Conservation (phyloP, 2,113 vertebrate genomes). For the Rhinichthys klamathensis region DNA sequence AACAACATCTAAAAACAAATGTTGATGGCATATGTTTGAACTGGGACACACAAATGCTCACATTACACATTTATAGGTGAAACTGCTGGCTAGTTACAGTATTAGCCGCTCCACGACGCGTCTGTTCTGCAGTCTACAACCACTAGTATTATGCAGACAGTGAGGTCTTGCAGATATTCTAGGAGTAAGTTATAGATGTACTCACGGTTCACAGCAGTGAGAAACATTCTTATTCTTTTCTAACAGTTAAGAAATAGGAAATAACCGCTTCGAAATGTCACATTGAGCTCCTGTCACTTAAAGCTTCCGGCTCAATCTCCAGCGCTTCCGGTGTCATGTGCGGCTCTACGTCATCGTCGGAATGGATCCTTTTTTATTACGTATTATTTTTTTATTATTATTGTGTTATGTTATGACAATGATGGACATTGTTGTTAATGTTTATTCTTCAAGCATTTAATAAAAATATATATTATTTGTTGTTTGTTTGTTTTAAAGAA, state of each 20-base stretch:
- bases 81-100: not conserved
- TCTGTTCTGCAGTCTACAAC: not conserved
- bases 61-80: not conserved
- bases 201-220: conserved; percentile 76
- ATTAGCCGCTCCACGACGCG: not conserved
- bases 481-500: too few species aligned
- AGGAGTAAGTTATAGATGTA: conserved; percentile 55
- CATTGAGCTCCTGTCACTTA: conserved; percentile 60
- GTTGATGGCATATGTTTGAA: not conserved
- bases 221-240: conserved; percentile 68
- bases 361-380: not conserved
- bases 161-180: not conserved
- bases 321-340: conserved; percentile 60
- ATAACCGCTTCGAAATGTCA: conserved; percentile 59
- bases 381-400: too few species aligned
- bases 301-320: not conserved
- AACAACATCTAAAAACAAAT: not conserved
- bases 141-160: not conserved
- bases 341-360: not conserved
- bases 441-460: too few species aligned
- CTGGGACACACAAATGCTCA: too few species aligned
- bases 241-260: not conserved
- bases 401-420: too few species aligned
- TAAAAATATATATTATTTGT: too few species aligned
- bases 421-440: too few species aligned